Evolutionary conservation across 2,113 vertebrate genomes (phyloP).

Genomic region (Sturnus vulgaris): DNA sequence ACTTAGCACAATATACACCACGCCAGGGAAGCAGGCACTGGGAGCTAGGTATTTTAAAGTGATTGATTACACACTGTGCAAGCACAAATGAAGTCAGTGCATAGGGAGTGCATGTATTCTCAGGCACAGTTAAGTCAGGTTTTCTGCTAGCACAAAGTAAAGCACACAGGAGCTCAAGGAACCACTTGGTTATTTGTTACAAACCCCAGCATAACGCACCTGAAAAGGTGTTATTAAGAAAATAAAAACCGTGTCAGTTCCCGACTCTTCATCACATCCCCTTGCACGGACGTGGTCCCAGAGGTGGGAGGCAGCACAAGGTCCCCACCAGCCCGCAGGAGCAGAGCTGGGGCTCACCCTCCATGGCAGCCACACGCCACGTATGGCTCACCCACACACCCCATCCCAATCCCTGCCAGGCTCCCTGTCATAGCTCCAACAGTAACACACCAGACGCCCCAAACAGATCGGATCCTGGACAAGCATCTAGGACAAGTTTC

Average conservation of each 20-base stretch:
- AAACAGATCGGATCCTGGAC: rapidly evolving
- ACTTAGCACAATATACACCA: background rate
- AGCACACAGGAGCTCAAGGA: background rate
- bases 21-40: background rate
- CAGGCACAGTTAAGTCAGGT: background rate
- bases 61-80: slow-evolving; percentile 13
- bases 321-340: background rate
- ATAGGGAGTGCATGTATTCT: background rate
- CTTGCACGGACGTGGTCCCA: background rate
- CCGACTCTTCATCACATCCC: background rate
- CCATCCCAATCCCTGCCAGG: background rate
- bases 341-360: background rate
- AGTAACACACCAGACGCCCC: background rate
- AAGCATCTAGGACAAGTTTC: background rate
- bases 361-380: rapidly evolving
- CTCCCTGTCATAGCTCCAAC: background rate
- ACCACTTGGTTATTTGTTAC: background rate
- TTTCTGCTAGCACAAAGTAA: background rate
- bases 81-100: slow-evolving; percentile 19
- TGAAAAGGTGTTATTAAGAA: background rate
- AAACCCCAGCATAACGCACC: background rate
- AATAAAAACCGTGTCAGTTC: background rate
- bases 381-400: rapidly evolving
- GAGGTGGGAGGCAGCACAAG: background rate
- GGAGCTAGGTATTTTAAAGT: background rate